Base-by-base conservation (phyloP, 2,113 vertebrate species). In the Oceanodroma tethys region DNA sequence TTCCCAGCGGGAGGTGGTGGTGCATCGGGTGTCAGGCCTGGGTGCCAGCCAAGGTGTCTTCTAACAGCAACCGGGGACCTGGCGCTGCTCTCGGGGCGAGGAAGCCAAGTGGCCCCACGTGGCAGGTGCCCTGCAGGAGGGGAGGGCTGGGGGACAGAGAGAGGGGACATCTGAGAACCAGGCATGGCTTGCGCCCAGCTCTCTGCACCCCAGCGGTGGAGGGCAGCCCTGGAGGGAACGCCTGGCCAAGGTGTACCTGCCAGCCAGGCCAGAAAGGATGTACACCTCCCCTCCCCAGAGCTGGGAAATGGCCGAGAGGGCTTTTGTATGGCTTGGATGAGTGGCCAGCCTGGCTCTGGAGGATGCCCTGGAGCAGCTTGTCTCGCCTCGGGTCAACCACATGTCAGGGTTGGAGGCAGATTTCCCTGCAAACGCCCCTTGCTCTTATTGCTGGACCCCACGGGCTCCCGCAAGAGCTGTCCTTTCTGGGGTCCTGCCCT, bases 1-100 rank as follows among this genome's bases (percentile, higher is more conserved):
- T 80, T 45, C 52, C 52, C 65, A 9, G 86, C 0, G 4, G 76
- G 87, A 89, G 87, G 66, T 82, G 78, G 87, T 27, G 62, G 73
- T 53, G 90, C 81, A 96, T 96, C 67, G 1, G 58, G 87, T 97
- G 90, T 58, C 93, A 90, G 90, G 22, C 23, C 81, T 96, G 96
- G 95, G 90, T 93, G 96, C 48, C 70, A 90, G 95, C 96, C 96
- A 97, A 81, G 93, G 96, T 97, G 92, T 97, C 90, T 96, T 96
- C 95, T 97, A 91, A 96, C 96, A 96, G 73, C 8, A 4, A 73
- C 34, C 0, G 1, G 40, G 68, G 91, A 43, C 82, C 91, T 93
- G 95, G 90, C 26, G 3, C 52, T 62, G 83, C 42, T 58, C 30
- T 50, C 0, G 2, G 50, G 55, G 22, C 0, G 1, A 89, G 34